phyloP scores from a whole-genome alignment of 2,888 invertebrate species.

The Morpho helenor region DNA sequence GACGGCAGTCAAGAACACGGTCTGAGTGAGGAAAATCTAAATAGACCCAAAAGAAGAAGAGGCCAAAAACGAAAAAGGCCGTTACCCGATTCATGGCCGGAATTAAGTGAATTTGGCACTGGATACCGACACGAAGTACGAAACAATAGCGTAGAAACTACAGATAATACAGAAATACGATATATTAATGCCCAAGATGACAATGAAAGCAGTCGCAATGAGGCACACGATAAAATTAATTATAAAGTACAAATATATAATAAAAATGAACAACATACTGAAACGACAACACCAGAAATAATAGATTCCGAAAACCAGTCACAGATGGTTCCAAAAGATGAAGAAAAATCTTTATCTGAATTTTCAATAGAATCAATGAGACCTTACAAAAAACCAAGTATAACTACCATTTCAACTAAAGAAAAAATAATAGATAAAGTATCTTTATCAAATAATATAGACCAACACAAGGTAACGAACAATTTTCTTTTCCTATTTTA shows the following conservation, averaged over 20 bases:
- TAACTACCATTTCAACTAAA: conserved; percentile 12
- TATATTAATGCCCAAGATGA: conserved; percentile 16
- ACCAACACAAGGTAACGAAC: conserved; percentile 38
- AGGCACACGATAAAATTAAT: conserved; percentile 14
- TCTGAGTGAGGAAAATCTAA: conserved; percentile 58
- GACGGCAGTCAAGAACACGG: conserved; percentile 39
- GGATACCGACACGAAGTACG: conserved; percentile 22
- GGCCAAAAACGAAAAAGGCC: conserved; percentile 56
- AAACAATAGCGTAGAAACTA: conserved; percentile 30
- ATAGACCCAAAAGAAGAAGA: conserved; percentile 53
- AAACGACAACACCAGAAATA: conserved; percentile 7
- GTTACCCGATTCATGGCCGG: conserved; percentile 38
- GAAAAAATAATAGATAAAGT: conserved; percentile 31
- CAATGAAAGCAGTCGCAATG: conserved; percentile 16
- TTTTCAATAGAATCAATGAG: conserved; percentile 46
- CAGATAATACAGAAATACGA: conserved; percentile 16
- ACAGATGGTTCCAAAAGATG: conserved; percentile 18
- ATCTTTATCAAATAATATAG: conserved; percentile 26
- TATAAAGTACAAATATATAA: conserved; percentile 18
- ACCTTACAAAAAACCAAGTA: conserved; percentile 9
- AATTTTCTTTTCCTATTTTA: conserved; percentile 14
- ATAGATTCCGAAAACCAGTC: not conserved
- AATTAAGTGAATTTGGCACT: conserved; percentile 44
- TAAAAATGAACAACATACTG: conserved; percentile 19
- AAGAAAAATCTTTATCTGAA: conserved; percentile 54